A percentile compares a stretch with the other conserved stretches of the same genome.
These are phyloP conservation scores for Trichonephila clavata DNA, from an alignment of 1,140 invertebrate genomes.

Conservation along the genomic window DNA sequence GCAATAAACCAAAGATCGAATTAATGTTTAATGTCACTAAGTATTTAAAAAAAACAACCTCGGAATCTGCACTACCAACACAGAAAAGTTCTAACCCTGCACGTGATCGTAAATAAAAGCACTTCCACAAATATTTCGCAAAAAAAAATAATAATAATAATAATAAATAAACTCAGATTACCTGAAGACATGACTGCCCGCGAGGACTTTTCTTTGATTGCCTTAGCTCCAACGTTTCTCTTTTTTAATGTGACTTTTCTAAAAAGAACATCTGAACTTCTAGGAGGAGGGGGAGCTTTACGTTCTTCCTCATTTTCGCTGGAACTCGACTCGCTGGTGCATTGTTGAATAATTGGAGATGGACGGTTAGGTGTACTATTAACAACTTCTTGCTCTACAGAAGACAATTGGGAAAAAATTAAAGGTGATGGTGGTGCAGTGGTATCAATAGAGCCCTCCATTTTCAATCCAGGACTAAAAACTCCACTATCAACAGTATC, in stretches of 20 bases:
- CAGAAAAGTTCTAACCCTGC: not conserved
- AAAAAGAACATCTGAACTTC: constrained; percentile 81
- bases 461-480: constrained; percentile 68
- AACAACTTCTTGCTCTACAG: constrained; percentile 42
- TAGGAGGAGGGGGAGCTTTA: not conserved
- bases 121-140: not conserved
- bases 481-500: constrained; percentile 69
- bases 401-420: not conserved
- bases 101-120: not conserved
- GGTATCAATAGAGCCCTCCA: constrained; percentile 21
- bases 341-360: constrained; percentile 31
- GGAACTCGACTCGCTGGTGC: constrained; percentile 65
- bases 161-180: constrained; percentile 31
- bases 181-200: constrained; percentile 43
- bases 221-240: constrained; percentile 61
- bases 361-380: constrained; percentile 36
- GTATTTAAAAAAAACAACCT: too few species aligned
- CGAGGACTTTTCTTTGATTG: not conserved
- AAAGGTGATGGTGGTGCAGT: constrained; percentile 42
- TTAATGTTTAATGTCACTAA: too few species aligned
- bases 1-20: too few species aligned
- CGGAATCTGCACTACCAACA: too few species aligned
- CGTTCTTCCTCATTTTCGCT: constrained; percentile 80
- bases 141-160: not conserved
- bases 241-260: constrained; percentile 82